Evolutionary conservation across 2,888 invertebrate genomes (phyloP), one percentile per base, ranked within the genome.

Genomic region (Eledone cirrhosa): DNA sequence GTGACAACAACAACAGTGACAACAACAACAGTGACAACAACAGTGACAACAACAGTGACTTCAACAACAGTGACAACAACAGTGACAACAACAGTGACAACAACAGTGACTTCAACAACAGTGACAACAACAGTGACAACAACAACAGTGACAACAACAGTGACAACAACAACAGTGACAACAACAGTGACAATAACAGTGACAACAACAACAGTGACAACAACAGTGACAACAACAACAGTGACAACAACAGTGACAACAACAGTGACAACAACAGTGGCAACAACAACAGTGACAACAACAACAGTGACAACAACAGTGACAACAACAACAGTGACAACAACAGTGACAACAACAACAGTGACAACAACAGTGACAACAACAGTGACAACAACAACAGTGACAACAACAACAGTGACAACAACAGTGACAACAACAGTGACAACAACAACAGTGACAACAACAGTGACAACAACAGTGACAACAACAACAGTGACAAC

Each of bases 351-450:
- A 59, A 16, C 59, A n/a, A 59, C 59, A n/a, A 59, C 16, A 19
- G 59, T n/a, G n/a, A 59, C 59, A 59, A 59, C 59, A 59, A n/a
- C n/a, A 59, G n/a, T n/a, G n/a, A 59, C 59, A 59, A 59, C 59
- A 16, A 59, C 59, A 59, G 19, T n/a, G 59, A 59, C 59, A 59
- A 59, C 16, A 19, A n/a, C 59, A 59, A 59, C 59, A 59, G n/a
- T n/a, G n/a, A 59, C 59, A 16, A 59, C n/a, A 59, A n/a, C 59
- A n/a, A 59, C 59, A n/a, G n/a, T 19, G 16, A n/a, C 59, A 59
- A 59, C 59, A 59, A 59, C 59, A 59, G n/a, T n/a, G n/a, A 59
- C 59, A 59, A 59, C 59, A 16, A 59, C n/a, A 59, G 59, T n/a
- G 16, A 59, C 59, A n/a, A 59, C 16, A 19, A n/a, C 59, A 59